phyloP scores from a whole-genome alignment of 2,888 invertebrate species.

The Drosophila yooni region DNA sequence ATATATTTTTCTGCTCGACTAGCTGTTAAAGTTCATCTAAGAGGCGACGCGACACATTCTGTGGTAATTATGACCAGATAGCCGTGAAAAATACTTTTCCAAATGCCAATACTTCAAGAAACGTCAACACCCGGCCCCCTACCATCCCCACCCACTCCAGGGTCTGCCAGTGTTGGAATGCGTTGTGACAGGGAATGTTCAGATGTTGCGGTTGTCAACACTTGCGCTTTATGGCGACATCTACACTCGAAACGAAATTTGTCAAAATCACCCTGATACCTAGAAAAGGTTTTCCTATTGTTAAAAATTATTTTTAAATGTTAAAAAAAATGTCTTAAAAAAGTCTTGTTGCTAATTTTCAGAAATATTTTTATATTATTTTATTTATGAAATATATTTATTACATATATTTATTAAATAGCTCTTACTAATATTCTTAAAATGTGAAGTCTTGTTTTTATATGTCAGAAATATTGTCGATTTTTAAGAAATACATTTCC shows the following conservation, averaged over 20 bases:
- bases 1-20: constrained; percentile 12
- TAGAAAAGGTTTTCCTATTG: neutral
- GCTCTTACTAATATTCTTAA: neutral
- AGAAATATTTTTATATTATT: neutral
- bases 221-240: constrained; percentile 21
- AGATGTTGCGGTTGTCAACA: constrained; percentile 61
- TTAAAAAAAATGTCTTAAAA: neutral
- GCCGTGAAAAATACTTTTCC: constrained; percentile 30
- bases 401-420: too few relatives aligned
- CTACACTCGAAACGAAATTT: neutral
- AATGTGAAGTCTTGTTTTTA: neutral
- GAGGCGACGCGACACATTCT: constrained; percentile 23
- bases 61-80: constrained; percentile 47
- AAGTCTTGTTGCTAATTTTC: neutral
- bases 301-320: neutral
- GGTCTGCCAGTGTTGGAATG: constrained; percentile 34
- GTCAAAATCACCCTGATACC: neutral
- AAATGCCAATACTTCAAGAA: constrained; percentile 17
- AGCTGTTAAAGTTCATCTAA: constrained; percentile 34
- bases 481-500: neutral
- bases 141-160: neutral
- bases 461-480: neutral
- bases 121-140: neutral
- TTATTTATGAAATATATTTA: neutral
- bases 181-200: constrained; percentile 37